A percentile compares a stretch with the other conserved stretches of the same genome.
Evolutionary conservation across 2,797 vertebrate genomes (phyloP).

Genomic region (Pristis pectinata): DNA sequence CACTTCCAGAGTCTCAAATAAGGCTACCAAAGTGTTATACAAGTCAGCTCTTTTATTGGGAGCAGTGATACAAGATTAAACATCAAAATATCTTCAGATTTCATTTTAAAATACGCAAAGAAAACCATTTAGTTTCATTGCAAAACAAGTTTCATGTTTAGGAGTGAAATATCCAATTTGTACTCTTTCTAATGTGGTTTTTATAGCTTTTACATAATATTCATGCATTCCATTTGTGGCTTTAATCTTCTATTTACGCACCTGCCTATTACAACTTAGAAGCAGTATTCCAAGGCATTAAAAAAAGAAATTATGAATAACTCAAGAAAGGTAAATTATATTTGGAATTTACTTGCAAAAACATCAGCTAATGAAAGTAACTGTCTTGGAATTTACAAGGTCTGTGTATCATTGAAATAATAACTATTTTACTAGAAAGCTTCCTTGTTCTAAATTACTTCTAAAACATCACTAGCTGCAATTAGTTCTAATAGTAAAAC

Average conservation of each 20-base stretch:
- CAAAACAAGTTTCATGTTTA: background rate
- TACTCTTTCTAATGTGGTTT: background rate
- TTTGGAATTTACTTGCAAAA: background rate
- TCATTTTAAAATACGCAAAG: background rate
- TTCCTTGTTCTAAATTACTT: background rate
- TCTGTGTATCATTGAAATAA: conserved; percentile 7
- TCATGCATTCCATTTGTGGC: background rate
- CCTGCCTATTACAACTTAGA: background rate
- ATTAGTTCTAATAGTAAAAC: background rate
- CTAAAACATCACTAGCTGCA: background rate
- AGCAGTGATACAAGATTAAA: background rate
- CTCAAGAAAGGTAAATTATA: background rate
- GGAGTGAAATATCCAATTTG: background rate
- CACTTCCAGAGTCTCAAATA: background rate
- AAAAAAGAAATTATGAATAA: background rate
- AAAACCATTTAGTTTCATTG: background rate
- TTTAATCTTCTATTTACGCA: background rate
- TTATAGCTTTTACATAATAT: background rate
- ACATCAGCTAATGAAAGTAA: background rate
- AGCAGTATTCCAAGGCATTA: background rate
- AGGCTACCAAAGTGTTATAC: background rate
- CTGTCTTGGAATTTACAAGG: background rate
- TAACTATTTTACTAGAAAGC: background rate
- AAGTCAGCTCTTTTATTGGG: background rate
- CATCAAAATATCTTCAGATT: background rate